Conservation (phyloP, 2,888 invertebrate genomes). For the Lissonota sp. region DNA sequence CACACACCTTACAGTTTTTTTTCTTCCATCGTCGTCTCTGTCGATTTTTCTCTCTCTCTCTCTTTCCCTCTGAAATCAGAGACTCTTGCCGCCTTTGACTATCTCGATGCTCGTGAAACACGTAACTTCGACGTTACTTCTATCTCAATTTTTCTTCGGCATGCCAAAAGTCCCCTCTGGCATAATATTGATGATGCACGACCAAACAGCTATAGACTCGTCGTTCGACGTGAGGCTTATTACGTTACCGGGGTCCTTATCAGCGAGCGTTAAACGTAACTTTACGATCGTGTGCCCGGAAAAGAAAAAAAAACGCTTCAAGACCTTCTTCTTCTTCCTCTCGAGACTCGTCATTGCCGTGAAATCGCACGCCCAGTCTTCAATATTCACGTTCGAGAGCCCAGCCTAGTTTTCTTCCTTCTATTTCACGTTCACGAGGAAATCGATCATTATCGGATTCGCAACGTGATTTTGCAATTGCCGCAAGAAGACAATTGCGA, state of each 20-base stretch:
- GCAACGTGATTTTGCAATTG: constrained; percentile 29
- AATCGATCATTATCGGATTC: constrained; percentile 56
- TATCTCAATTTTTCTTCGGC: constrained; percentile 30
- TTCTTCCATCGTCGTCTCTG: constrained; percentile 30
- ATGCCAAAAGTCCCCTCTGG: constrained; percentile 1
- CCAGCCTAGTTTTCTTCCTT: constrained; percentile 27
- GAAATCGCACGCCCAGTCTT: constrained; percentile 25
- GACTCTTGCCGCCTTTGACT: neutral
- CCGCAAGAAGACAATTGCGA: constrained; percentile 31
- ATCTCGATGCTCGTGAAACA: constrained; percentile 5
- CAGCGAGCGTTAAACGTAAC: constrained; percentile 46
- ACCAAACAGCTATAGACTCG: constrained; percentile 13
- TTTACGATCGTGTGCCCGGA: constrained; percentile 33
- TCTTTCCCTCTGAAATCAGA: constrained; percentile 12
- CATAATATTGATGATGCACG: constrained; percentile 39
- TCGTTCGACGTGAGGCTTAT: constrained; percentile 15
- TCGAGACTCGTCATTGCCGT: neutral
- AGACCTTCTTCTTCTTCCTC: neutral
- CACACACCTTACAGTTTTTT: constrained; percentile 16
- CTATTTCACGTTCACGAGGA: constrained; percentile 43
- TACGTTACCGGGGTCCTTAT: constrained; percentile 43
- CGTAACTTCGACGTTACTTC: constrained; percentile 12
- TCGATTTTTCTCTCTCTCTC: neutral
- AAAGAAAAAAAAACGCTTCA: constrained; percentile 17
- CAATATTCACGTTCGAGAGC: constrained; percentile 39